Conservation (phyloP, 2,113 vertebrate species). For the Anser brachyrhynchus region DNA sequence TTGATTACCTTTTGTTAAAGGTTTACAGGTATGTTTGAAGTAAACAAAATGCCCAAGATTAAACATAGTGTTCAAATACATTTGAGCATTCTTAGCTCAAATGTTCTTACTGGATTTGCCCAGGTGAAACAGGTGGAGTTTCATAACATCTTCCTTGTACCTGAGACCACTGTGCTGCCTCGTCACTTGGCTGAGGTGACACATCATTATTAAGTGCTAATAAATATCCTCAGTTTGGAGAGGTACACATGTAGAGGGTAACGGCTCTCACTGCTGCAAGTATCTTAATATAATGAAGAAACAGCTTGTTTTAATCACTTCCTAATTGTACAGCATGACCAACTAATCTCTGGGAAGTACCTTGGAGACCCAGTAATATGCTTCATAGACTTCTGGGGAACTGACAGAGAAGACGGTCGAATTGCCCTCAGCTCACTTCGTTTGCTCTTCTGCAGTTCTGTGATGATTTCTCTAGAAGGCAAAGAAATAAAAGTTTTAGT, state of each 20-base stretch:
- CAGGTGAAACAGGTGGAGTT: not conserved
- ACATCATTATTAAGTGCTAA: constrained; percentile 12
- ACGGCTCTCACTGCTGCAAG: not conserved
- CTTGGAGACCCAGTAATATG: not conserved
- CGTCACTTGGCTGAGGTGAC: constrained; percentile 4
- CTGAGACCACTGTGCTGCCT: not conserved
- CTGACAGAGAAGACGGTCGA: not conserved
- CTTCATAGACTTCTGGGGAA: constrained; percentile 19
- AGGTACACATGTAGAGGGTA: not conserved
- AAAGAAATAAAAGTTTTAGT: constrained; percentile 24
- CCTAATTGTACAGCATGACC: constrained; percentile 15
- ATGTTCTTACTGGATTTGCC: constrained; percentile 1
- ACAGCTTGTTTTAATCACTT: constrained; percentile 39
- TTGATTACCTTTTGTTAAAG: not conserved
- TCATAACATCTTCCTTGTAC: not conserved
- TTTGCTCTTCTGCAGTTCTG: not conserved
- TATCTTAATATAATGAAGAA: constrained; percentile 25
- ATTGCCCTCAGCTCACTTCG: constrained; percentile 1
- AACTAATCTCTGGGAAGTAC: constrained; percentile 13
- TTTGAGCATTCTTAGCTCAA: not conserved
- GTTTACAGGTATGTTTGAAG: not conserved
- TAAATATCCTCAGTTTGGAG: constrained; percentile 49
- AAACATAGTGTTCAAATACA: constrained; percentile 25
- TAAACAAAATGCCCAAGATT: not conserved
- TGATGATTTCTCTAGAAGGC: constrained; percentile 46